Conservation (phyloP, 2,888 invertebrate genomes). For the Ceramica pisi region DNA sequence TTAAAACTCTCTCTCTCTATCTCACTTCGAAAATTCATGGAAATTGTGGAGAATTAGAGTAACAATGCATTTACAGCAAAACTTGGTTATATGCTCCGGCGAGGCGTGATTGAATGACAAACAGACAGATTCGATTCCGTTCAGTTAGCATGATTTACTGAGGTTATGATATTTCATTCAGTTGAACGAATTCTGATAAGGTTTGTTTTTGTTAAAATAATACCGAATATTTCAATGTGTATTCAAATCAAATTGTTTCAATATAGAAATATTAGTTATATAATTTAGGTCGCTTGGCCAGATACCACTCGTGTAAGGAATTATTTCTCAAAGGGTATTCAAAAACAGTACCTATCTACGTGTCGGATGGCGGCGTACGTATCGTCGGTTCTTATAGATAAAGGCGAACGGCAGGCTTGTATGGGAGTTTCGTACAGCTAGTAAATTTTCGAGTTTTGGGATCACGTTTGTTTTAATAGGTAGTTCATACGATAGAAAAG, state of each 20-base stretch:
- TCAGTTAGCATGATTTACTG: conserved; percentile 21
- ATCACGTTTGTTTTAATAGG: too few species aligned
- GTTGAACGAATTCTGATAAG: neutral
- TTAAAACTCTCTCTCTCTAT: too few species aligned
- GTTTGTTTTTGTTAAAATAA: conserved; percentile 17
- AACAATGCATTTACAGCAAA: conserved; percentile 11
- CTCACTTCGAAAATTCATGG: too few species aligned
- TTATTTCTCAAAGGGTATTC: neutral
- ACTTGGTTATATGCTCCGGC: conserved; percentile 1
- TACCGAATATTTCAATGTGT: neutral
- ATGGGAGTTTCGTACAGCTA: too few species aligned
- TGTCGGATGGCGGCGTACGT: too few species aligned
- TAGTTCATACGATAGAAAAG: too few species aligned
- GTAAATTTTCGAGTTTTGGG: too few species aligned
- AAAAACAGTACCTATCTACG: too few species aligned
- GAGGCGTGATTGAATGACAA: conserved; percentile 43
- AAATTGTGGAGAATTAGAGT: neutral
- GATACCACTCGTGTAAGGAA: neutral
- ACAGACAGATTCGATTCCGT: conserved; percentile 35
- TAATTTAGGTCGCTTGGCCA: neutral
- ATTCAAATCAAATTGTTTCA: conserved; percentile 2
- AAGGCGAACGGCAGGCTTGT: too few species aligned
- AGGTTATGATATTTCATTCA: conserved; percentile 14
- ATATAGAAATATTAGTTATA: neutral
- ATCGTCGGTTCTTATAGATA: too few species aligned